Base-by-base conservation (phyloP, 1,140 invertebrate genomes). In the Copidosoma floridanum region DNA sequence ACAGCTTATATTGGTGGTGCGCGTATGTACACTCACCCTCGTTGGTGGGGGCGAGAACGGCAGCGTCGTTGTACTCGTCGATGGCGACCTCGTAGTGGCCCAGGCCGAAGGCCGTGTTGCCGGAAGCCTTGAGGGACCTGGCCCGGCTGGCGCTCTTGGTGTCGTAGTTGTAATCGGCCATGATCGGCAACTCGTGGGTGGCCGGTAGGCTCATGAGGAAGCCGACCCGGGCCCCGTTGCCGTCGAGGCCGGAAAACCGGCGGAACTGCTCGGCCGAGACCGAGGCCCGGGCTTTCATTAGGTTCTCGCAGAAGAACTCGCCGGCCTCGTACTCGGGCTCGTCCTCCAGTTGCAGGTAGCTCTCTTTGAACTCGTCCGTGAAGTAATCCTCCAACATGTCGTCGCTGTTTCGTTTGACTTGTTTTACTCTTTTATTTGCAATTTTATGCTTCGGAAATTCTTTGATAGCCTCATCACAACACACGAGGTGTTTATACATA, bases 91-190 rank as follows among this genome's bases (percentile, higher is more conserved):
- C 63, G 80, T 88, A 93, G 67, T 91, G 84, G 53, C 88, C 88
- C 63, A 84, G 85, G 66, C 89, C 87, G 66, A 94, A 95, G 23
- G 83, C 85, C 44, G 82, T 81, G 71, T 95, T 95, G 16, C 92
- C 94, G 57, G 85, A 80, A 47, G 87, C 84, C 75, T 95, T 92
- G 4, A 88, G 74, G 52, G 82, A 74, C 18, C 83, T 75, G 1
- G 91, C 86, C 68, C 84, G 82, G 53, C 85, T 78, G 8, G 80
- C 71, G 74, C 85, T 82, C 77, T 95, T 95, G 5, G 64, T 3
- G 47, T 68, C 66, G 14, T 59, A 46, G 43, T 70, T 68, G n/a
- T n/a, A n/a, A 1, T 71, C 70, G 7, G 73, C 64, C 40, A 77
- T 74, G 3, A 79, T 29, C 2, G 74, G 50, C 14, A 76, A 44